A percentile compares a stretch with the other conserved stretches of the same genome.
phyloP scores from a whole-genome alignment of 2,797 vertebrate genomes.

The Syngnathus acus region DNA sequence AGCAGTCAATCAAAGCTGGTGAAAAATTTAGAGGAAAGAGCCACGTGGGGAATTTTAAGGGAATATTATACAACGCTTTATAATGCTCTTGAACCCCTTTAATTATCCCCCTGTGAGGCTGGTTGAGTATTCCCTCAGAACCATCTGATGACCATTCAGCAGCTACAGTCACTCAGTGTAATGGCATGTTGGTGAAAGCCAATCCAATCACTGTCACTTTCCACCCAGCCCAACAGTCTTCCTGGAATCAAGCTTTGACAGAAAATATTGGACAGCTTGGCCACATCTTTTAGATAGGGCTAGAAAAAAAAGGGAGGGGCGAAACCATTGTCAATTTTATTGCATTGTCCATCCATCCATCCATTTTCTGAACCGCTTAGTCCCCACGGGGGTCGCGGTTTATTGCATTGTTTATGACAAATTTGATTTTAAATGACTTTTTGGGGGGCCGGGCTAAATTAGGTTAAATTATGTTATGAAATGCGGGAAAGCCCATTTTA shows the following conservation, averaged over 20 bases:
- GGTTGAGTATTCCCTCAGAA: constrained; percentile 1
- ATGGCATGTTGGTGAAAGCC: constrained; percentile 46
- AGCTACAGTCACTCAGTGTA: constrained; percentile 30
- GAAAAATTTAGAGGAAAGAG: neutral
- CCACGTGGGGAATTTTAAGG: neutral
- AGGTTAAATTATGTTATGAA: too few species aligned
- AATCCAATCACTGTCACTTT: constrained; percentile 26
- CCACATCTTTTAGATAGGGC: too few species aligned
- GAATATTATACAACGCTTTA: constrained; percentile 9
- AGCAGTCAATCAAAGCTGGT: neutral
- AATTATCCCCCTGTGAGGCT: neutral
- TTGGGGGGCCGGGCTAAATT: too few species aligned
- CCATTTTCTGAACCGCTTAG: too few species aligned
- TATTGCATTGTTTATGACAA: too few species aligned
- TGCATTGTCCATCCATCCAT: too few species aligned
- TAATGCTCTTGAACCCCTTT: constrained; percentile 19
- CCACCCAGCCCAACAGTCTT: constrained; percentile 12
- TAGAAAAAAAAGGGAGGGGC: too few species aligned
- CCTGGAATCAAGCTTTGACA: constrained; percentile 18
- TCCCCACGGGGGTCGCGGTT: too few species aligned
- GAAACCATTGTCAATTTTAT: too few species aligned
- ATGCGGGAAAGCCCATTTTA: too few species aligned
- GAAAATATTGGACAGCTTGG: neutral
- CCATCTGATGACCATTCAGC: constrained; percentile 43
- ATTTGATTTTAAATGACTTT: too few species aligned